Base-by-base conservation (phyloP, 35 echinoderm and acorn worm genomes). In the Stichopus chloronotus region DNA sequence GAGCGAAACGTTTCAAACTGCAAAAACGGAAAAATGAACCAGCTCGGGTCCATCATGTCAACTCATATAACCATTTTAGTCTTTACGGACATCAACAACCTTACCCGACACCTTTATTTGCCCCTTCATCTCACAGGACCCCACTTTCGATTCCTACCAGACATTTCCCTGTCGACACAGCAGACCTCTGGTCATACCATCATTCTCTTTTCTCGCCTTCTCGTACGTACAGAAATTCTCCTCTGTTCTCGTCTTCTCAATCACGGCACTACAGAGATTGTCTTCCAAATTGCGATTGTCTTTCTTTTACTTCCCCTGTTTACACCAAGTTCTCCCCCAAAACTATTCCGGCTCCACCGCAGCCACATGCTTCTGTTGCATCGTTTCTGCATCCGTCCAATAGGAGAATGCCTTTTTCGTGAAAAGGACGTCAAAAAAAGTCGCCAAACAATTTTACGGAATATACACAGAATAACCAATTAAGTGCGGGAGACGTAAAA, bases 41-140 rank as follows among this genome's bases (percentile, higher is more conserved):
- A 11, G 96, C 96, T 9, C 93, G 94, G 61, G 91, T 97, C 25
- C 96, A 94, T 58, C 96, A 97, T 63, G 91, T 97, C n/a, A 97
- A 97, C 63, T 97, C 96, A 14, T 95, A 59, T 85, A 80, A 91
- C 55, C 96, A 97, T 79, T 97, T 97, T 91, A 97, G 82, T 56
- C 63, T 97, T 24, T 97, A 90, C 57, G 84, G 55, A 57, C 72
- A 86, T 16, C 82, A 78, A 25, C 80, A 83, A 52, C 80, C 80
- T 43, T 83, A 83, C 55, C 80, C 80, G 25, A 43, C 30, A 43
- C n/a, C 80, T 4, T 20, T 52, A 52, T n/a, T 83, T 19, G 55
- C 55, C 16, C 5, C 80, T 5, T 17, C 80, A 8, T 83, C 80
- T 3, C 55, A 83, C 52, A 13, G 52, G 14, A 16, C 80, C 55